Conservation (phyloP, 2,797 vertebrate genomes). For the Lutjanus argentimaculatus region DNA sequence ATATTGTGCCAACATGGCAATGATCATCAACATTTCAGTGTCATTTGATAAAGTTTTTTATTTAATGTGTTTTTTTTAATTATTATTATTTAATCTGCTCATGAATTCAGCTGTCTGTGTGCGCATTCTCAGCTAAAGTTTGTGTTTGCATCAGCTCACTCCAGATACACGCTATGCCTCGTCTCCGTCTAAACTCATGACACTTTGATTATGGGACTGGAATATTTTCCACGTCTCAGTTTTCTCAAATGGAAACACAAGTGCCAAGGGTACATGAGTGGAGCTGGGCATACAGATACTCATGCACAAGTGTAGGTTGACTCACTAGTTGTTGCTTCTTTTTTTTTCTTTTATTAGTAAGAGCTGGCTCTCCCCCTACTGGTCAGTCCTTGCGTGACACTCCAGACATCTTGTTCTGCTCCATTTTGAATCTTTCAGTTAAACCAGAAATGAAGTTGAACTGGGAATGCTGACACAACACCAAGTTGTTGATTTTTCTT, state of each 20-base stretch:
- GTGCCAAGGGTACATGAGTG: conserved; percentile 50
- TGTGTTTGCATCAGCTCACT: conserved; percentile 50
- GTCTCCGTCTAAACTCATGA: conserved; percentile 43
- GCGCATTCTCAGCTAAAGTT: conserved; percentile 46
- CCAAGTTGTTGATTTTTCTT: conserved; percentile 73
- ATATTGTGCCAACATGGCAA: conserved; percentile 64
- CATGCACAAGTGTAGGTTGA: conserved; percentile 50
- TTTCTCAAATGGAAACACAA: conserved; percentile 51
- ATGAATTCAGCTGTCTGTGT: conserved; percentile 43
- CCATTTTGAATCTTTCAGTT: conserved; percentile 69
- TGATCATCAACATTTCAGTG: conserved; percentile 68
- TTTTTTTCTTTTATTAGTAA: conserved; percentile 31
- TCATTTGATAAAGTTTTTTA: conserved; percentile 64
- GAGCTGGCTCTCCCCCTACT: conserved; percentile 79
- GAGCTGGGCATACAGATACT: conserved; percentile 50
- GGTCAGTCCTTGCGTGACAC: conserved; percentile 67
- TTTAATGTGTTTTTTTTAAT: conserved; percentile 60
- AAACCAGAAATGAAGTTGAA: conserved; percentile 69
- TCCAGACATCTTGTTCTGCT: conserved; percentile 62
- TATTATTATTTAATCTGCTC: conserved; percentile 63
- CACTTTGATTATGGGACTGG: conserved; percentile 38
- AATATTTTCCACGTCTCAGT: conserved; percentile 30
- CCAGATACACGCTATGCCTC: conserved; percentile 39
- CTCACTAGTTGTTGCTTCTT: conserved; percentile 24
- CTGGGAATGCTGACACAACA: conserved; percentile 79